These are phyloP conservation scores for Gracilinanus agilis DNA, from an alignment of 2,113 vertebrate species.

Conservation along the genomic window DNA sequence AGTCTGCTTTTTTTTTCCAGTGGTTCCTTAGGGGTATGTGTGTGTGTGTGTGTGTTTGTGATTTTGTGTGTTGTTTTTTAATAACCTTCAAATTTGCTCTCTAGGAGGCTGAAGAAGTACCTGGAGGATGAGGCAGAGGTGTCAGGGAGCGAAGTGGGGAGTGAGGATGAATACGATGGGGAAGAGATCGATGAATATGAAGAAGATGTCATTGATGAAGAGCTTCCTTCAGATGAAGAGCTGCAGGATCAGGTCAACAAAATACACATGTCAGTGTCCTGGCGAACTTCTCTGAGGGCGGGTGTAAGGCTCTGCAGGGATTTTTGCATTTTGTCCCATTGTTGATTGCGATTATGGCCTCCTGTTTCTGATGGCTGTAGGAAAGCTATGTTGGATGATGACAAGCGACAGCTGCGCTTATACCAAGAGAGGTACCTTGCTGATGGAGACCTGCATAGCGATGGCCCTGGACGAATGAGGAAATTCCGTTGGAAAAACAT, in stretches of 20 bases:
- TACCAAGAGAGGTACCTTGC: constrained; percentile 96
- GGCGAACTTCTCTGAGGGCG: not conserved
- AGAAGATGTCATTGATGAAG: constrained; percentile 93
- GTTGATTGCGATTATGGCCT: not conserved
- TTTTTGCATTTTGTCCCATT: not conserved
- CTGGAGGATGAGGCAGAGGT: constrained; percentile 97
- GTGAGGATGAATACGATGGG: constrained; percentile 92
- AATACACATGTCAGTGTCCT: constrained; percentile 94
- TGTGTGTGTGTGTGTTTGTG: not conserved
- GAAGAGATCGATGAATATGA: constrained; percentile 93
- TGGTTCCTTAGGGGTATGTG: not conserved
- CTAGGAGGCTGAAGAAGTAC: constrained; percentile 91
- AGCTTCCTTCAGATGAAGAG: constrained; percentile 93
- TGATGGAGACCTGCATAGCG: constrained; percentile 96
- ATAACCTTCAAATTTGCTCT: constrained; percentile 23
- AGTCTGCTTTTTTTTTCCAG: constrained; percentile 25
- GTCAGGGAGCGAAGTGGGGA: constrained; percentile 94
- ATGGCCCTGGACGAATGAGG: constrained; percentile 94
- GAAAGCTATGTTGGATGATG: constrained; percentile 96
- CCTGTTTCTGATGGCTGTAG: constrained; percentile 77
- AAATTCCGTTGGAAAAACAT: constrained; percentile 97
- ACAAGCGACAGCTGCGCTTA: constrained; percentile 92
- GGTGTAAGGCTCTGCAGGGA: not conserved
- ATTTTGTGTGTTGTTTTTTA: constrained; percentile 12
- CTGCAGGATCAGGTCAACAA: constrained; percentile 95